Evolutionary conservation across 2,797 vertebrate genomes (phyloP), one percentile per base, ranked within the genome.

Genomic region (Macroramphosus scolopax): DNA sequence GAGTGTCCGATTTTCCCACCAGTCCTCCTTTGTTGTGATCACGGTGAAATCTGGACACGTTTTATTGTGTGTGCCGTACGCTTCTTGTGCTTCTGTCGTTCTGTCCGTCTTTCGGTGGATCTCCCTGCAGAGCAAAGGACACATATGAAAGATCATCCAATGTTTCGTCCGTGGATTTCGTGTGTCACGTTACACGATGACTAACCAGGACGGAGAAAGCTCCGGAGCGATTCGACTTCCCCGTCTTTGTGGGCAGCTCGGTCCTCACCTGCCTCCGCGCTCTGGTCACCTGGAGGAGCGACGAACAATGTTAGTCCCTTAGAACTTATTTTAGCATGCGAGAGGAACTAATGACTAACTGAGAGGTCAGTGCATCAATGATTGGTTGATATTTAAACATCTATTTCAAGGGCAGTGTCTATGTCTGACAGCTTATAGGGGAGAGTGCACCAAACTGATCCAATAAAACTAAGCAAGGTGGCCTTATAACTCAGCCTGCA

Each of bases 161-260:
- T n/a, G 17, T 38, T n/a, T 25, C 25, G 15, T 5, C 5, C 6
- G 11, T 9, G 6, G 3, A 1, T 14, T 32, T 16, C 14, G 9
- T 1, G 25, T 31, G 24, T 3, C 4, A 15, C 17, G 12, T 38
- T 11, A 13, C 8, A 18, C 5, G 12, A n/a, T 36, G 47, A 61
- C 85, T 77, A 59, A 88, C 84, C 64, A 89, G 59, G 35, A 84
- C 68, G 1, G 82, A 86, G 60, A 68, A 79, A 3, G 81, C 67
- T 14, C 86, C 86, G 7, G 86, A 66, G 1, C 69, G 83, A 29
- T 51, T 40, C 1, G 78, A 62, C 34, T 63, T 84, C 33, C 59
- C 64, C 31, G 52, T 73, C n/a, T n/a, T n/a, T 42, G 77, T 82
- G 4, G 65, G 10, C 5, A 50, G 63, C 1, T 82, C 71, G 0